A percentile compares a stretch with the other conserved stretches of the same genome.
Conservation (phyloP, 2,113 vertebrate species). For the Mustelus asterias region DNA sequence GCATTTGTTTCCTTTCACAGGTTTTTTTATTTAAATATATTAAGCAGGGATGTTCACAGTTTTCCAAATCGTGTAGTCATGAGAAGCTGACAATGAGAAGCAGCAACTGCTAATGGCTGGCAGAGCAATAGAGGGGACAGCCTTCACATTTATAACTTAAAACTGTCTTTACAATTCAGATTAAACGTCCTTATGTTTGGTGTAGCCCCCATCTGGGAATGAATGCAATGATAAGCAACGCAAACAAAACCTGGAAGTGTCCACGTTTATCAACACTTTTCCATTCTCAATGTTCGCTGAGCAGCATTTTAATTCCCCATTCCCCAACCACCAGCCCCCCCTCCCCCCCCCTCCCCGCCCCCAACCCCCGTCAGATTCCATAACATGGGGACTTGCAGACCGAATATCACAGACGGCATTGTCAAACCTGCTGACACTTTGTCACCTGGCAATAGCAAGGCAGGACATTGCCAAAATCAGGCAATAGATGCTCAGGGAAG, state of each 20-base stretch:
- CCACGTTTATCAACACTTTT: background rate
- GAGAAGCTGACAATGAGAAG: background rate
- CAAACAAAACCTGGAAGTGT: background rate
- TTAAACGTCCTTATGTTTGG: background rate
- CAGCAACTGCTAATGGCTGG: slow-evolving; percentile 3
- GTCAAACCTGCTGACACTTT: background rate
- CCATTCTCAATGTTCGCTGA: background rate
- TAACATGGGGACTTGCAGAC: background rate
- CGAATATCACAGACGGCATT: background rate
- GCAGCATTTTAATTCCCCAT: background rate
- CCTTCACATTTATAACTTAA: background rate
- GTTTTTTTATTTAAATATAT: slow-evolving; percentile 20
- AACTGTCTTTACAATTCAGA: background rate
- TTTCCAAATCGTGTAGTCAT: background rate
- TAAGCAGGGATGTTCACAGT: background rate
- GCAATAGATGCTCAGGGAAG: background rate
- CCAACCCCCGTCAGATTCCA: background rate
- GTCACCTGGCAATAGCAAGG: background rate
- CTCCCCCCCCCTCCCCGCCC: no score
- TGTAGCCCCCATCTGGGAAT: background rate
- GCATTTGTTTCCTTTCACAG: slow-evolving; percentile 16
- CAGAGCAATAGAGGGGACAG: background rate
- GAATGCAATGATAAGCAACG: background rate
- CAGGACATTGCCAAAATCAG: background rate
- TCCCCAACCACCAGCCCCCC: no score